Conservation (phyloP, 2,113 vertebrate genomes). For the Pica pica region DNA sequence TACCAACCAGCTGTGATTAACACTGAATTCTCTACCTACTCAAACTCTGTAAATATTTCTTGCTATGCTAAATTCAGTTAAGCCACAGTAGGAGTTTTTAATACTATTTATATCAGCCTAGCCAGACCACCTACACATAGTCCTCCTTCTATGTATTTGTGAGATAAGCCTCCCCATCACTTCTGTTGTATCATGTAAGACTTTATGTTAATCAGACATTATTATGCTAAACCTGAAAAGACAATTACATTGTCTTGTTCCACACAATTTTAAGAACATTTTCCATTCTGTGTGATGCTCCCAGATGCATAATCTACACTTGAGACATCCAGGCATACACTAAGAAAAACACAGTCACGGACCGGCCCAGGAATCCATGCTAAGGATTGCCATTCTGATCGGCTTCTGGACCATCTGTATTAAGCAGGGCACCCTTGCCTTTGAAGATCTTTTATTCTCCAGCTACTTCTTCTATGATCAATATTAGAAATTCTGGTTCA, state of each 20-base stretch:
- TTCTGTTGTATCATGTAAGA: neutral
- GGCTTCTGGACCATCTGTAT: neutral
- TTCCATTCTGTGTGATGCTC: neutral
- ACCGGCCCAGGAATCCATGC: neutral
- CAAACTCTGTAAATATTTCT: conserved; percentile 7
- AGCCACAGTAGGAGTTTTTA: neutral
- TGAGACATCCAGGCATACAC: neutral
- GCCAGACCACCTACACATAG: neutral
- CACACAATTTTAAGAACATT: neutral
- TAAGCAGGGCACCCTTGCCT: neutral
- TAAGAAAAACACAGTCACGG: neutral
- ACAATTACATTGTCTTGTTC: neutral
- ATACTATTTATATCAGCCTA: neutral
- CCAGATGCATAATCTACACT: neutral
- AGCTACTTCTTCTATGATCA: neutral
- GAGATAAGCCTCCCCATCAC: neutral
- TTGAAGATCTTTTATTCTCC: neutral
- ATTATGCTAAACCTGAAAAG: neutral
- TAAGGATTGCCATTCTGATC: neutral
- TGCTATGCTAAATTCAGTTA: neutral
- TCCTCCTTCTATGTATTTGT: neutral
- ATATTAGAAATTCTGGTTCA: neutral
- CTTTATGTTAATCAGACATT: neutral
- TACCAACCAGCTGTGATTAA: neutral
- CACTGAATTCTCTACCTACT: neutral